Percentiles rank a stretch among this genome's conserved stretches.
phyloP scores from a whole-genome alignment of 1,140 invertebrate genomes.

The Drosophila aff. region DNA sequence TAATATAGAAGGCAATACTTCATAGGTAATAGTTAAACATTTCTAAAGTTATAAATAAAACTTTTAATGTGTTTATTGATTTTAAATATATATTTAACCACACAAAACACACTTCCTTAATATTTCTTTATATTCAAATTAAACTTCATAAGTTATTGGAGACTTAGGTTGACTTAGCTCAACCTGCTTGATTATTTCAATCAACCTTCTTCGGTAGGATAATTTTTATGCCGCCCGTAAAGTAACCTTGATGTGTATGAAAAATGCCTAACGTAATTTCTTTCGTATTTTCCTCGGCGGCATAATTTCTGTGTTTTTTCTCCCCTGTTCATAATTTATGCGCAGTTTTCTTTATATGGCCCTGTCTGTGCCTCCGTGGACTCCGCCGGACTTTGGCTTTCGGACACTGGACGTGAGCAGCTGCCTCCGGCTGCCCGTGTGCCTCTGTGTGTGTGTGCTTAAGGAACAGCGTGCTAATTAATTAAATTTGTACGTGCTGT shows the following conservation, averaged over 20 bases:
- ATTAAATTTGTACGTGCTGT: slow-evolving; percentile 80
- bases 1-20: not conserved
- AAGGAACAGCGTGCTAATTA: slow-evolving; percentile 82
- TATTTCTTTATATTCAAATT: too few relatives aligned
- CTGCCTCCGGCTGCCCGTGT: slow-evolving; percentile 6
- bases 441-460: slow-evolving; percentile 48
- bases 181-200: not conserved
- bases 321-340: slow-evolving; percentile 80
- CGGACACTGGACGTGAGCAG: slow-evolving; percentile 60
- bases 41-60: too few relatives aligned
- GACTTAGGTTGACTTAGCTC: not conserved
- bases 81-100: not conserved
- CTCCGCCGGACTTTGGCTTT: slow-evolving; percentile 51
- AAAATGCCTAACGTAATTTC: slow-evolving; percentile 40
- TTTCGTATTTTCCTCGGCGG: slow-evolving; percentile 22
- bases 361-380: slow-evolving; percentile 24
- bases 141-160: too few relatives aligned
- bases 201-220: not conserved
- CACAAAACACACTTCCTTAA: not conserved
- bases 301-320: slow-evolving; percentile 25
- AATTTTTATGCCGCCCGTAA: not conserved
- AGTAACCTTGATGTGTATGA: slow-evolving; percentile 28
- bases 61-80: not conserved
- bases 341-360: slow-evolving; percentile 69
- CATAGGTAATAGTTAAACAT: not conserved